Conservation (phyloP, 2,113 vertebrate species). For the Melanostigma gelatinosum region DNA sequence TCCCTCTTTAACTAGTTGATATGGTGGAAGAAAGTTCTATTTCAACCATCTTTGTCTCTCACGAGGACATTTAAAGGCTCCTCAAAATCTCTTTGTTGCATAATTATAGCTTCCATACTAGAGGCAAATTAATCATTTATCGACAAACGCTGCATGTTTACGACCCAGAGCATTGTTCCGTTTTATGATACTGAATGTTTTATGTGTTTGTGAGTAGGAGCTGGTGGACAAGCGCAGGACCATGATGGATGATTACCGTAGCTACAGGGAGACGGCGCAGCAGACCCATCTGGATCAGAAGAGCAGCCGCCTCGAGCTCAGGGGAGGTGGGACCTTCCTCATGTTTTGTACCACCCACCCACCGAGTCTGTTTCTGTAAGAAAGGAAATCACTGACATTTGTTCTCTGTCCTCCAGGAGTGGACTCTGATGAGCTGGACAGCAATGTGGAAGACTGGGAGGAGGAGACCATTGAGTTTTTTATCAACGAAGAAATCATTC, state of each 20-base stretch:
- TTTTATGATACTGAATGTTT: constrained; percentile 5
- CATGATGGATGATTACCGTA: constrained; percentile 97
- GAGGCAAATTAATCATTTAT: neutral
- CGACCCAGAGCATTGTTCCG: neutral
- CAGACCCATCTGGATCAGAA: constrained; percentile 91
- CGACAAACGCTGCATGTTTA: neutral
- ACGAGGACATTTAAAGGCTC: neutral
- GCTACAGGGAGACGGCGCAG: constrained; percentile 89
- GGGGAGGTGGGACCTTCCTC: constrained; percentile 85
- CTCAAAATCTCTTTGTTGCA: neutral
- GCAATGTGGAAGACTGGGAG: constrained; percentile 99
- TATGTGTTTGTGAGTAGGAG: constrained; percentile 83
- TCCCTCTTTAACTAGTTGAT: neutral
- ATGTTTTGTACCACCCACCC: neutral
- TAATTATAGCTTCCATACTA: neutral
- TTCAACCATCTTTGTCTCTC: neutral
- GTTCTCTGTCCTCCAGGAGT: constrained; percentile 81
- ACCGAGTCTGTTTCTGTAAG: neutral
- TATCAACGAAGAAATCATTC: constrained; percentile 99
- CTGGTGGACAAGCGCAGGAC: constrained; percentile 92
- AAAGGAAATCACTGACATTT: neutral
- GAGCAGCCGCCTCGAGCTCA: constrained; percentile 88
- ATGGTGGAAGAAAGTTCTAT: neutral
- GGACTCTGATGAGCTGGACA: constrained; percentile 95
- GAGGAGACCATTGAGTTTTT: constrained; percentile 99